Conservation (phyloP, 2,113 vertebrate species). For the Talpa occidentalis region DNA sequence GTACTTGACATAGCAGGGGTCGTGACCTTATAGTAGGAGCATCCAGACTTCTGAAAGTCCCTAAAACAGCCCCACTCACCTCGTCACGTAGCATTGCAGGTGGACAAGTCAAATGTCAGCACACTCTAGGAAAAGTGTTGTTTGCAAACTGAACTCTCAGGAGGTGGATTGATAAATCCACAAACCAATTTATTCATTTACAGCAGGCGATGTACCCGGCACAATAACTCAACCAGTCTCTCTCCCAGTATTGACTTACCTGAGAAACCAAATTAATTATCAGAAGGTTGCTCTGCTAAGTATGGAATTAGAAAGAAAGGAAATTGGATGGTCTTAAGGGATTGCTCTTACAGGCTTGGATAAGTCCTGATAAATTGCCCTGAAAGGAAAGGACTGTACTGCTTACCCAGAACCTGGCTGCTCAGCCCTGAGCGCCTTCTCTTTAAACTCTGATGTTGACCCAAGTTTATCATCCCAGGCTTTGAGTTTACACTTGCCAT, state of each 20-base stretch:
- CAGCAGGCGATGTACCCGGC: neutral
- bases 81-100: neutral
- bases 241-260: conserved; percentile 77
- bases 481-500: conserved; percentile 24
- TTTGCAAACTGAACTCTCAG: conserved; percentile 50
- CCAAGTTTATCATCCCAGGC: conserved; percentile 27
- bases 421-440: conserved; percentile 12
- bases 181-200: conserved; percentile 68
- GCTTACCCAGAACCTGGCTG: neutral
- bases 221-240: conserved; percentile 65
- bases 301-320: conserved; percentile 82
- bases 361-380: conserved; percentile 79
- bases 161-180: conserved; percentile 70
- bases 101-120: conserved; percentile 8
- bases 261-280: conserved; percentile 83
- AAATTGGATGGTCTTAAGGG: conserved; percentile 81
- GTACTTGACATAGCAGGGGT: rapidly evolving
- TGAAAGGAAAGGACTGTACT: conserved; percentile 32
- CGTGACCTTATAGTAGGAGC: neutral
- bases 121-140: conserved; percentile 39
- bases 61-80: neutral
- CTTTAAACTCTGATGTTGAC: conserved; percentile 56
- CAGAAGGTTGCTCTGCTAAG: conserved; percentile 80
- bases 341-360: conserved; percentile 69
- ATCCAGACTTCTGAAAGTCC: neutral